Evolutionary conservation across 2,888 invertebrate species (phyloP).

Genomic region (Epistrophe grossulariae): DNA sequence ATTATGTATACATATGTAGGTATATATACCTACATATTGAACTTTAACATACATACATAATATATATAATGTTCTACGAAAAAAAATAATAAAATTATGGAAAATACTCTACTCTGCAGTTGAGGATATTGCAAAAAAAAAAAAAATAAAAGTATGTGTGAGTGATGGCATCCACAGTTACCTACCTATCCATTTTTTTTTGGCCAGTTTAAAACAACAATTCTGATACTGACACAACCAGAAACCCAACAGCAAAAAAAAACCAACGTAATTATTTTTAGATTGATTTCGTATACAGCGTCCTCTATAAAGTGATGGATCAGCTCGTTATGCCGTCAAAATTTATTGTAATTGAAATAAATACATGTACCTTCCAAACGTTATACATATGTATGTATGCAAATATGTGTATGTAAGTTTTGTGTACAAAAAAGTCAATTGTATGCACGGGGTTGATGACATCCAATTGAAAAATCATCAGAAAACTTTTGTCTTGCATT

Average conservation of each 20-base stretch:
- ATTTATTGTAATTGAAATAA: conserved; percentile 68
- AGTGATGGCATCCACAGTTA: conserved; percentile 53
- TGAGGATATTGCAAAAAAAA: conserved; percentile 2
- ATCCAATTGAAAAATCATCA: conserved; percentile 56
- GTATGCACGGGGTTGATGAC: conserved; percentile 42
- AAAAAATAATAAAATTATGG: background rate
- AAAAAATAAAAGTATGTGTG: background rate
- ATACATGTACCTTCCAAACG: background rate
- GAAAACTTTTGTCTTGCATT: conserved; percentile 19
- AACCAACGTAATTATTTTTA: conserved; percentile 66
- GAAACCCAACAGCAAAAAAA: conserved; percentile 1
- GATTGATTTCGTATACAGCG: conserved; percentile 63
- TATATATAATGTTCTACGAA: background rate
- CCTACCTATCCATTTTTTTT: conserved; percentile 13
- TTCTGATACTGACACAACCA: background rate
- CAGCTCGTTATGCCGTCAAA: conserved; percentile 63
- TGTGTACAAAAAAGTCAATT: background rate
- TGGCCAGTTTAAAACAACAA: conserved; percentile 32
- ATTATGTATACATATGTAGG: too few species aligned
- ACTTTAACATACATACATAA: background rate
- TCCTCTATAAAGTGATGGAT: conserved; percentile 59
- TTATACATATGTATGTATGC: too few species aligned
- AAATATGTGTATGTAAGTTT: background rate
- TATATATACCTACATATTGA: too few species aligned
- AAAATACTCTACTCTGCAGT: background rate